Percentiles rank a stretch among this genome's conserved stretches.
Evolutionary conservation across 2,888 invertebrate genomes (phyloP).

Genomic region (Leucania comma): DNA sequence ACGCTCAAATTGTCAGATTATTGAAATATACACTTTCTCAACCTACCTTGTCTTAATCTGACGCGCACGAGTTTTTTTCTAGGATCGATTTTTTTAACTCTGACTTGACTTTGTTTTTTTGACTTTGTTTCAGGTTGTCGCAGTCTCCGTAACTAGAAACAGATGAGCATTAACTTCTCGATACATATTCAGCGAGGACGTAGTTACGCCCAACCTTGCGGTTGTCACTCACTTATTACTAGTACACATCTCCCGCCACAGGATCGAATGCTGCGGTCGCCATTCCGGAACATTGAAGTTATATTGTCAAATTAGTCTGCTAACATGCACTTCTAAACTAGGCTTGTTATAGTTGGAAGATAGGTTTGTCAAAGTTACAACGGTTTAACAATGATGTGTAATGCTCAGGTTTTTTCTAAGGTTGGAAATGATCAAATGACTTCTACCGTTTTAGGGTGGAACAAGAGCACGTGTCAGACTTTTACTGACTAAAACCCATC

Average conservation of each 20-base stretch:
- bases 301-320: slow-evolving; percentile 16
- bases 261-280: slow-evolving; percentile 45
- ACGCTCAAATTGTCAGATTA: too few relatives aligned
- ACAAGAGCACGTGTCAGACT: too few relatives aligned
- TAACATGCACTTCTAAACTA: neutral
- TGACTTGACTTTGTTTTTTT: too few relatives aligned
- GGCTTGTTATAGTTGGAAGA: neutral
- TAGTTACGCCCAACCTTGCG: slow-evolving; percentile 63
- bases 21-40: too few relatives aligned
- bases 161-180: slow-evolving; percentile 62
- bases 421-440: neutral
- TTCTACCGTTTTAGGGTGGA: neutral
- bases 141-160: neutral
- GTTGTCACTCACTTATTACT: slow-evolving; percentile 53
- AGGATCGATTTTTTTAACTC: too few relatives aligned
- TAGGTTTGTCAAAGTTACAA: neutral
- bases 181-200: slow-evolving; percentile 78
- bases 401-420: neutral
- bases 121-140: slow-evolving; percentile 24
- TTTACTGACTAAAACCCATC: too few relatives aligned
- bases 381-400: neutral
- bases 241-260: slow-evolving; percentile 12
- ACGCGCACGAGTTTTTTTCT: too few relatives aligned
- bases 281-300: slow-evolving; percentile 30
- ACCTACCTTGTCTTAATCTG: too few relatives aligned